Percentiles rank a stretch among this genome's conserved stretches.
These are phyloP conservation scores for Pseudococcus longispinus DNA, from an alignment of 2,888 invertebrate species.

Conservation along the genomic window DNA sequence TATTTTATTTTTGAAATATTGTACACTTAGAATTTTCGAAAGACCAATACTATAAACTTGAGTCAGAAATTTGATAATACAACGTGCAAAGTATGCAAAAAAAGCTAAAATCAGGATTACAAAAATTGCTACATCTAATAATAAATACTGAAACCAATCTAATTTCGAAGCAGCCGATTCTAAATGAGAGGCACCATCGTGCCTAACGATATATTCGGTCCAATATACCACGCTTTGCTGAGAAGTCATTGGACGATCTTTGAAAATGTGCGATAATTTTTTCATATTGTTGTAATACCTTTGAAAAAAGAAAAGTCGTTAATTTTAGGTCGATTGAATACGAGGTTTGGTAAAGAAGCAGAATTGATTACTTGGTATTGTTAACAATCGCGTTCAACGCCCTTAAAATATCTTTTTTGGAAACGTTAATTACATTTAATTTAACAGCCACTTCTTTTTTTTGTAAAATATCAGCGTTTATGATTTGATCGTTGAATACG, in stretches of 20 bases:
- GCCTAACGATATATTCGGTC: neutral
- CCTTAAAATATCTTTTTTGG: neutral
- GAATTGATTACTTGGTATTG: neutral
- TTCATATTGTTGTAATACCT: neutral
- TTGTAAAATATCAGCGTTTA: neutral
- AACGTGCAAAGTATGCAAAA: neutral
- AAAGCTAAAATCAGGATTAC: neutral
- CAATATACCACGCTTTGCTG: slow-evolving; percentile 1
- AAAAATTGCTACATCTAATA: neutral
- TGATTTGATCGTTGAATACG: neutral
- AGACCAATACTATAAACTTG: neutral
- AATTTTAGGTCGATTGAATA: too few species aligned
- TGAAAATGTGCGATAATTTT: neutral
- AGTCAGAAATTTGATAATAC: neutral
- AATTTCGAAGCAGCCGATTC: neutral
- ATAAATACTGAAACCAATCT: neutral
- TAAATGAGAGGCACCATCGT: neutral
- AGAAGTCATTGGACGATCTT: slow-evolving; percentile 2
- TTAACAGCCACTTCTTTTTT: neutral
- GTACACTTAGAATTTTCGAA: neutral
- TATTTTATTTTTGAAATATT: neutral
- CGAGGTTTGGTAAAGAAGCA: neutral
- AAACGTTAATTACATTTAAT: neutral
- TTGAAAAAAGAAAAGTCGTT: neutral
- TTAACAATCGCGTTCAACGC: neutral